Evolutionary conservation across 2,888 invertebrate species (phyloP).

Genomic region (Ecliptopera silaceata): DNA sequence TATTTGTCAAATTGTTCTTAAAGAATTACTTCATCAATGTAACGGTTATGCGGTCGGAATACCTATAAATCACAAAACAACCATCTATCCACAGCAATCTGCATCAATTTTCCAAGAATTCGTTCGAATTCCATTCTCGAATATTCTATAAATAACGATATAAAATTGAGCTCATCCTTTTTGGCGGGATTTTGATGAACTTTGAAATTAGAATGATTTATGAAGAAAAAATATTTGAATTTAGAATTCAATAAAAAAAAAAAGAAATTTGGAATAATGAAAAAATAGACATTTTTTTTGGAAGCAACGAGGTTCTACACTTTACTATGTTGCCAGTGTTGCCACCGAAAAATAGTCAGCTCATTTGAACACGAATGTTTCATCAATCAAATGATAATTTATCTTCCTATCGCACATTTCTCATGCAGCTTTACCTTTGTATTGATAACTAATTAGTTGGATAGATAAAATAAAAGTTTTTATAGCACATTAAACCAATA

Average conservation of each 20-base stretch:
- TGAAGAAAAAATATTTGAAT: neutral
- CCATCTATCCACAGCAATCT: neutral
- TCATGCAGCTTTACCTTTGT: neutral
- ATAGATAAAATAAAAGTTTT: constrained; percentile 9
- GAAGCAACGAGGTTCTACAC: no score
- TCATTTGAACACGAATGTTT: neutral
- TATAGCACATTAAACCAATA: constrained; percentile 16
- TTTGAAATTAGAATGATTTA: constrained; percentile 1
- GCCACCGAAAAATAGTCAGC: neutral
- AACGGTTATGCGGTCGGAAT: neutral
- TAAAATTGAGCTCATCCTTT: constrained; percentile 13
- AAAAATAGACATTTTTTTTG: no score
- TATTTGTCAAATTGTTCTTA: no score
- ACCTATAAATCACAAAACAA: constrained; percentile 5
- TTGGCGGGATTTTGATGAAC: neutral
- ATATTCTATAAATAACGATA: constrained; percentile 5
- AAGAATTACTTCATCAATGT: no score
- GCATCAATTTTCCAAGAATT: constrained; percentile 10
- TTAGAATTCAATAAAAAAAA: no score
- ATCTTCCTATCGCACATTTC: neutral
- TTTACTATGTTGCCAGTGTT: no score
- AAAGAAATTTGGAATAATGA: no score
- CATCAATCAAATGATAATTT: constrained; percentile 3
- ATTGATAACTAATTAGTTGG: constrained; percentile 18
- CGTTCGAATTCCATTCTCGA: constrained; percentile 13